Evolutionary conservation across 2,888 invertebrate species (phyloP), one percentile per base, ranked within the genome.

Genomic region (Biston stratarius): DNA sequence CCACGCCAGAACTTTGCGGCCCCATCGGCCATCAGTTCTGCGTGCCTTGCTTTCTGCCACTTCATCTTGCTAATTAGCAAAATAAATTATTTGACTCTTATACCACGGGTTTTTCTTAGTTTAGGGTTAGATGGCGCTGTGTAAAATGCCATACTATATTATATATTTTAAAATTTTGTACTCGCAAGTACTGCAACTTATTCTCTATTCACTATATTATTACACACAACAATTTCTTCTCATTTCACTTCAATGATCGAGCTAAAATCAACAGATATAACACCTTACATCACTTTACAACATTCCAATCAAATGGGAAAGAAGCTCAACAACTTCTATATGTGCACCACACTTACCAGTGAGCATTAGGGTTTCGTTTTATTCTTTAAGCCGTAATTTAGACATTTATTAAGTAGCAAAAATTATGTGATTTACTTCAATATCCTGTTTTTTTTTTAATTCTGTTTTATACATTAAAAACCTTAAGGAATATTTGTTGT

Each of bases 201-300:
- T 14, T 14, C 7, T 6, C n/a, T 45, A 7, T n/a, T 24, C 24
- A 24, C 3, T 24, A n/a, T 45, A 14, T 6, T 10, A 44, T 11
- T 47, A 40, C 9, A 49, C 6, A 49, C 14, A 62, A 34, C 34
- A 51, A n/a, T 44, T 11, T 49, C 38, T 48, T 56, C 49, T 61
- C 36, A 65, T 52, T 57, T 48, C n/a, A 63, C 60, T 52, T 45
- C 47, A 45, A 53, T 49, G 61, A 72, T 72, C 61, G 36, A 52
- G 61, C 44, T 71, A 67, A 70, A 74, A 73, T 68, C 69, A 74
- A 74, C 74, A 74, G 59, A 72, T 69, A 64, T 61, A 72, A 71
- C 74, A 71, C 67, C 72, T 71, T 64, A 68, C 69, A 74, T 71
- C 74, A 74, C 72, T 71, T 72, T 71, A 74, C 74, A 73, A 70